Evolutionary conservation across 2,113 vertebrate genomes (phyloP).

Genomic region (Myiagra hebetior): DNA sequence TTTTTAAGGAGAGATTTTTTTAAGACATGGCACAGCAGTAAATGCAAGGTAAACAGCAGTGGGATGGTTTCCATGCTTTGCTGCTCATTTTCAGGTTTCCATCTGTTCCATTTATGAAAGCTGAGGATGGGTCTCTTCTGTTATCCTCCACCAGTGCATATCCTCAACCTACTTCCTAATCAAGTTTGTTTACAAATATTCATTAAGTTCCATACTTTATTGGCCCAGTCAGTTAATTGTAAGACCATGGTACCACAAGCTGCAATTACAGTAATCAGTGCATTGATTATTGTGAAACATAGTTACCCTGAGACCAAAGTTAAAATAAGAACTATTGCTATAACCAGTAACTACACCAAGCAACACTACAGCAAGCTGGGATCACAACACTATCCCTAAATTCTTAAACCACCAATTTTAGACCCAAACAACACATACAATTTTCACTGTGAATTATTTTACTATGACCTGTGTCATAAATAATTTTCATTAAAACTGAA

Average conservation of each 20-base stretch:
- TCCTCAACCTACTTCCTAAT: not conserved
- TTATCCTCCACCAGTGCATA: not conserved
- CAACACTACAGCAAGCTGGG: not conserved
- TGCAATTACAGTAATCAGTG: conserved; percentile 25
- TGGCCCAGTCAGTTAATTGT: not conserved
- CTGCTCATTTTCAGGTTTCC: not conserved
- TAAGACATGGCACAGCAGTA: not conserved
- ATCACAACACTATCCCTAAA: not conserved
- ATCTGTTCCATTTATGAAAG: not conserved
- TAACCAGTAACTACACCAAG: not conserved
- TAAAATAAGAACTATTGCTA: not conserved
- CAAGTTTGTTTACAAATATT: conserved; percentile 30
- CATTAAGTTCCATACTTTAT: not conserved
- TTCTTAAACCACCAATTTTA: not conserved
- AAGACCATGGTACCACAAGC: not conserved
- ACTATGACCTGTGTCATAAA: not conserved
- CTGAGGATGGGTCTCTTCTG: not conserved
- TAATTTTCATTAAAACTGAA: not conserved
- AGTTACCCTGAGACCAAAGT: not conserved
- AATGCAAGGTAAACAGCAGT: not conserved
- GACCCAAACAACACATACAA: not conserved
- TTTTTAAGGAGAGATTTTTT: not conserved
- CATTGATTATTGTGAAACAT: conserved; percentile 28
- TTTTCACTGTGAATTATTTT: not conserved
- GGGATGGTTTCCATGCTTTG: not conserved